A percentile compares a stretch with the other conserved stretches of the same genome.
phyloP scores from a whole-genome alignment of 2,888 invertebrate species.

The Euclidia mi region DNA sequence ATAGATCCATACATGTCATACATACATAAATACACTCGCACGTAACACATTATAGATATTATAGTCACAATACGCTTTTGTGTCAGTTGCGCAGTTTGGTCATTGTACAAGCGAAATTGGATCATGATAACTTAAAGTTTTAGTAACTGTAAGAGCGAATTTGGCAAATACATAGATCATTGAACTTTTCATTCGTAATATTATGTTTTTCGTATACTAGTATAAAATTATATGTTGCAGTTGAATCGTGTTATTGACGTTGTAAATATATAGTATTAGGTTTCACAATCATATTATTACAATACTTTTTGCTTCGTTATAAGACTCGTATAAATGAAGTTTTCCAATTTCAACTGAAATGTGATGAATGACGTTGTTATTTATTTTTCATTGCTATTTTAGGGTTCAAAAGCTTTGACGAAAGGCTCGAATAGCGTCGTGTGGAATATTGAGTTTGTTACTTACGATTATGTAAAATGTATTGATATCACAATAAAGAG shows the following conservation, averaged over 20 bases:
- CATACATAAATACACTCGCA: too few relatives aligned
- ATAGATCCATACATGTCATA: too few relatives aligned
- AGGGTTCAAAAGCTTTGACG: constrained; percentile 24
- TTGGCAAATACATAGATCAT: constrained; percentile 61
- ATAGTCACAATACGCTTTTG: too few relatives aligned
- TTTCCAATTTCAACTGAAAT: constrained; percentile 10
- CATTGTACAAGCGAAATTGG: constrained; percentile 40
- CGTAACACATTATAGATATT: too few relatives aligned
- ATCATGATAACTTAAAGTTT: constrained; percentile 18
- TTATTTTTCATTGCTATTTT: constrained; percentile 36
- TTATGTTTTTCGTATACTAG: constrained; percentile 61
- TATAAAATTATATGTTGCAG: constrained; percentile 61
- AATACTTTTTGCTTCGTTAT: constrained; percentile 13
- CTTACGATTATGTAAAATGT: constrained; percentile 1
- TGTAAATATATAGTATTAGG: constrained; percentile 27
- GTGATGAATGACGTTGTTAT: constrained; percentile 18
- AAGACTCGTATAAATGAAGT: constrained; percentile 18
- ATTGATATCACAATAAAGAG: not conserved
- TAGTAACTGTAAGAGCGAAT: constrained; percentile 53
- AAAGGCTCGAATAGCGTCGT: constrained; percentile 13
- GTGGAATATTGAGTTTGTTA: constrained; percentile 21
- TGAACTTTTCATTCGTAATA: constrained; percentile 57
- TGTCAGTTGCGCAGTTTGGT: too few relatives aligned
- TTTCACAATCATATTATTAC: constrained; percentile 20
- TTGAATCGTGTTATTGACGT: constrained; percentile 37